A percentile compares a stretch with the other conserved stretches of the same genome.
These are phyloP conservation scores for Drosophila quadrilineata DNA, from an alignment of 1,140 invertebrate genomes.

Conservation along the genomic window DNA sequence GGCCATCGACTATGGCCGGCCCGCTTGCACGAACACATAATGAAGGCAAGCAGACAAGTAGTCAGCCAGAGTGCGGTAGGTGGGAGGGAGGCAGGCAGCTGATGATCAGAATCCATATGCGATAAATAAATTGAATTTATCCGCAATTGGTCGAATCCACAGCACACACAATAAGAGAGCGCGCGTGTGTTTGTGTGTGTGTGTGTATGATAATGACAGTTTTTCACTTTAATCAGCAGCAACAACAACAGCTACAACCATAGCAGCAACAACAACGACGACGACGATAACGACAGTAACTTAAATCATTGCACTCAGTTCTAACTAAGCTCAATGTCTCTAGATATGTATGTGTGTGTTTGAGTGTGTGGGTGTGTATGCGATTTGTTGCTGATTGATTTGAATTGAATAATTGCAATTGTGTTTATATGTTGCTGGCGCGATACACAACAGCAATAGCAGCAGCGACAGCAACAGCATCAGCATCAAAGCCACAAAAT, in stretches of 20 bases:
- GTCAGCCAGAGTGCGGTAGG: not conserved
- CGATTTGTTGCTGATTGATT: conserved; percentile 74
- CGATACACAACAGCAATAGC: conserved; percentile 5
- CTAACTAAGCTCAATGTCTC: conserved; percentile 77
- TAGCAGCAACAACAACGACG: conserved; percentile 38
- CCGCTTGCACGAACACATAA: conserved; percentile 12
- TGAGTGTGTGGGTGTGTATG: conserved; percentile 30
- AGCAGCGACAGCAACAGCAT: conserved; percentile 2
- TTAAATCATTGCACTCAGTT: conserved; percentile 68
- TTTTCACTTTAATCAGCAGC: conserved; percentile 65
- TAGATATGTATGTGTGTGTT: conserved; percentile 19
- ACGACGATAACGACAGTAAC: conserved; percentile 48
- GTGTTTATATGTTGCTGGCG: conserved; percentile 38
- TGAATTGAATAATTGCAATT: conserved; percentile 81
- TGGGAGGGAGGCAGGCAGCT: not conserved
- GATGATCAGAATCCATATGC: conserved; percentile 76
- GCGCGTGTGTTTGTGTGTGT: conserved; percentile 10
- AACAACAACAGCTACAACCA: not conserved
- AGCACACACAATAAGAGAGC: conserved; percentile 10
- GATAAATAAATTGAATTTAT: conserved; percentile 81
- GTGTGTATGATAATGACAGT: conserved; percentile 50
- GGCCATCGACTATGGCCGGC: conserved; percentile 3
- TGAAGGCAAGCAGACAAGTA: too few species aligned
- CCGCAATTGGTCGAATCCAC: conserved; percentile 76
- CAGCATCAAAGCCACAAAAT: not conserved